These are phyloP conservation scores for Leptinotarsa texana DNA, from an alignment of 1,140 invertebrate genomes.

Conservation along the genomic window DNA sequence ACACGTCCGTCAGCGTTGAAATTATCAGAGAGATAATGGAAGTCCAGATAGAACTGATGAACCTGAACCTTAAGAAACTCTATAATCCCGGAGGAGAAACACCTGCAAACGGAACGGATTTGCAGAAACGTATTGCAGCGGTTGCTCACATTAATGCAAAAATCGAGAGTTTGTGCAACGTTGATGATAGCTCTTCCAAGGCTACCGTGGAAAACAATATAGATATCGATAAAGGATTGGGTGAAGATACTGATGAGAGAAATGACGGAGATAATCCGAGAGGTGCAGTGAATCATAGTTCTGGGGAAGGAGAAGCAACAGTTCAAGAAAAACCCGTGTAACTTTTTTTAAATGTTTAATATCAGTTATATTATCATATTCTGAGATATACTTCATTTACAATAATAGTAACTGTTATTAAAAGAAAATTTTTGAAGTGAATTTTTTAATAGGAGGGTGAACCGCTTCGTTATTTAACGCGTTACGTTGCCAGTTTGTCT, in stretches of 20 bases:
- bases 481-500: too few relatives aligned
- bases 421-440: too few relatives aligned
- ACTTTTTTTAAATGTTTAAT: not conserved
- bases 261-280: not conserved
- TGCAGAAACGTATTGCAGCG: conserved; percentile 27
- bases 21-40: conserved; percentile 56
- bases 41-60: conserved; percentile 64
- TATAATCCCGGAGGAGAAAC: conserved; percentile 36
- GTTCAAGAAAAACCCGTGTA: not conserved
- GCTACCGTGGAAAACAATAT: too few relatives aligned
- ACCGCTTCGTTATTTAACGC: too few relatives aligned
- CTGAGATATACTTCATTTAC: too few relatives aligned
- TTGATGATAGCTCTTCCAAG: not conserved
- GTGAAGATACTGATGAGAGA: not conserved
- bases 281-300: not conserved
- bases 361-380: too few relatives aligned
- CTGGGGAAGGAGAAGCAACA: not conserved
- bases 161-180: conserved; percentile 27
- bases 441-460: too few relatives aligned
- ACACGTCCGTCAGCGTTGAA: conserved; percentile 53
- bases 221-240: not conserved
- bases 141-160: conserved; percentile 25
- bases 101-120: conserved; percentile 20
- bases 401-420: too few relatives aligned
- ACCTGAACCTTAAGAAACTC: conserved; percentile 59